Evolutionary conservation across 2,113 vertebrate genomes (phyloP).

Genomic region (Mesoclemmys tuberculata): DNA sequence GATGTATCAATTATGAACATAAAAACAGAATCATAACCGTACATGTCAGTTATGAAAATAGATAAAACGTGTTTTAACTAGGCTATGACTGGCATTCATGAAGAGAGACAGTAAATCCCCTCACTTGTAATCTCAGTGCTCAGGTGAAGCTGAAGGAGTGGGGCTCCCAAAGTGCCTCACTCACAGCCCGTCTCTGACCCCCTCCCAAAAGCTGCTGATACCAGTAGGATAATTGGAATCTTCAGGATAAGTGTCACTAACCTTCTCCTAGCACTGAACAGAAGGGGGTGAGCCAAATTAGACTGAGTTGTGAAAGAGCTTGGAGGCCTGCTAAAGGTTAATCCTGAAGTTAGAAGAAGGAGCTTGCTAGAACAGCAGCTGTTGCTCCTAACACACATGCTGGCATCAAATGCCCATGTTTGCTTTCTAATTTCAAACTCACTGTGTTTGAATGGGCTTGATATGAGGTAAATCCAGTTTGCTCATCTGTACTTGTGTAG

Average conservation of each 20-base stretch:
- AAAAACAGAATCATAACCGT: constrained; percentile 26
- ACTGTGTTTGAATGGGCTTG: not conserved
- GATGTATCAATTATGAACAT: constrained; percentile 49
- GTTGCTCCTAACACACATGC: not conserved
- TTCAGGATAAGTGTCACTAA: not conserved
- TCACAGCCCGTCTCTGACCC: not conserved
- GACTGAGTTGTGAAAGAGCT: not conserved
- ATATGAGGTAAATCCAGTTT: not conserved
- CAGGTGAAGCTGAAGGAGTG: not conserved
- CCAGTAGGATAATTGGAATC: not conserved
- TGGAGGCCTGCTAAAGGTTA: not conserved
- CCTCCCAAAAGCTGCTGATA: not conserved
- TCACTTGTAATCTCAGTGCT: not conserved
- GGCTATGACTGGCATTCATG: not conserved
- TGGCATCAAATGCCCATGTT: not conserved
- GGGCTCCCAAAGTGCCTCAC: not conserved
- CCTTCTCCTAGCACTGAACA: not conserved
- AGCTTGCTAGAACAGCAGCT: not conserved
- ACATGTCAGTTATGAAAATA: constrained; percentile 22
- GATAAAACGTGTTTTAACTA: constrained; percentile 4
- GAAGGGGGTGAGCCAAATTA: not conserved
- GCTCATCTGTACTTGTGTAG: not conserved
- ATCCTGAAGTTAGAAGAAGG: not conserved
- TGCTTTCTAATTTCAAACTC: not conserved
- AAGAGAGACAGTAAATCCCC: accelerated